Base-by-base conservation (phyloP, 2,888 invertebrate species). In the Agrotis clavis region DNA sequence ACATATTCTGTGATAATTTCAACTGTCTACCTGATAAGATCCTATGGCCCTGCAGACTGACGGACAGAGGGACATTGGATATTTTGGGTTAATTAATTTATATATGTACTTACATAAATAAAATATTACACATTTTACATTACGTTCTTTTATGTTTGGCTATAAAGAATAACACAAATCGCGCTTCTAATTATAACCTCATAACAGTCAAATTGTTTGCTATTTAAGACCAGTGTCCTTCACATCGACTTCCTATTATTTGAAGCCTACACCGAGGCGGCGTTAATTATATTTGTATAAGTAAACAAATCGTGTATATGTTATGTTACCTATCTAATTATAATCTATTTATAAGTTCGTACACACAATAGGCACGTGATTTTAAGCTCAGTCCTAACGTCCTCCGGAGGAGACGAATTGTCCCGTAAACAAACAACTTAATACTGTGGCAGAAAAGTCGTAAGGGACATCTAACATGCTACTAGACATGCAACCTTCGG, bases 211-310 rank as follows among this genome's bases (percentile, higher is more conserved):
- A 51, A 63, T 68, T 66, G 82, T 60, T 77, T 59, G 62, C 45
- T 45, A 62, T 67, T 25, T 30, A 30, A 64, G 30, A 47, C 50
- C 6, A n/a, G 47, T 51, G 80, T 60, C 81, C 81, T 81, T 83
- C 74, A 60, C 35, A 41, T 48, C 47, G 4, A 51, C 80, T 81
- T 79, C 83, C 83, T 81, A 66, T 64, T 72, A 68, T 66, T 61
- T 82, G 30, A 41, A 53, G 47, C 50, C 45, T 68, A 66, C 41
- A 48, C 61, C 57, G 13, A 64, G 65, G 51, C n/a, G 4, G 30
- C 47, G 82, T 68, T 84, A 86, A 86, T 84, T 72, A 57, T 57
- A 67, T 77, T 69, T 61, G 59, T n/a, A 25, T 63, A 74, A 54
- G 72, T 84, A 72, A 71, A 84, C 84, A 75, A 16, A 18, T 11